Evolutionary conservation across 2,797 vertebrate species (phyloP).

Genomic region (Manis crassicaudata): DNA sequence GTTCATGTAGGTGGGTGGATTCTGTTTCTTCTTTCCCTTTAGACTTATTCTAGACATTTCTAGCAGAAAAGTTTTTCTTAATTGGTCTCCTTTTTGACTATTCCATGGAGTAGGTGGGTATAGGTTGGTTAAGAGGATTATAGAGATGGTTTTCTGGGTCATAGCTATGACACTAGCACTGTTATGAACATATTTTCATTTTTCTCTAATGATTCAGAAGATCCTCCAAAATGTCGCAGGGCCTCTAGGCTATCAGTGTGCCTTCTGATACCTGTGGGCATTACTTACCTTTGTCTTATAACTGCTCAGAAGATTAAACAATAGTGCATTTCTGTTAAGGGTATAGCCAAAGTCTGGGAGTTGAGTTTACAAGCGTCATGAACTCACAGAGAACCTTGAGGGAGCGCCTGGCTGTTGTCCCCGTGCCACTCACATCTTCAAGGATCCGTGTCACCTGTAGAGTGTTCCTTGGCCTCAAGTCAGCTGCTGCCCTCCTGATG

Average conservation of each 20-base stretch:
- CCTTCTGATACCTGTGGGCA: neutral
- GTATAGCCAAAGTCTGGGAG: neutral
- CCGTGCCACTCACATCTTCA: neutral
- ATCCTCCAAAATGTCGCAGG: neutral
- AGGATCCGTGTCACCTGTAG: rapidly evolving
- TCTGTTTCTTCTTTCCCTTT: neutral
- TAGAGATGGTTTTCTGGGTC: neutral
- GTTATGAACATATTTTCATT: neutral
- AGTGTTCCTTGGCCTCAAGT: neutral
- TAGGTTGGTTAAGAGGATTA: neutral
- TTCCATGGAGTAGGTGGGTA: neutral
- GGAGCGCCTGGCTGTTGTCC: neutral
- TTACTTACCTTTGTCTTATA: neutral
- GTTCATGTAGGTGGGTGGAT: neutral
- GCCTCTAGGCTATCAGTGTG: neutral
- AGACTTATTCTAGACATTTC: neutral
- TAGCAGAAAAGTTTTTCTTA: neutral
- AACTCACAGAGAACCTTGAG: neutral
- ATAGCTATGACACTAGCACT: neutral
- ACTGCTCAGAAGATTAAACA: neutral
- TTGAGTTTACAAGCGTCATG: neutral
- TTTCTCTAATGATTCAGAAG: neutral
- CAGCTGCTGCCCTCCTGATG: neutral
- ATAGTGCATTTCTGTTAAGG: neutral
- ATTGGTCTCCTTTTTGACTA: neutral